Percentiles rank a stretch among this genome's conserved stretches.
These are phyloP conservation scores for Virgularia gustaviana DNA, from an alignment of 92 coral and sea anemone species.

Conservation along the genomic window DNA sequence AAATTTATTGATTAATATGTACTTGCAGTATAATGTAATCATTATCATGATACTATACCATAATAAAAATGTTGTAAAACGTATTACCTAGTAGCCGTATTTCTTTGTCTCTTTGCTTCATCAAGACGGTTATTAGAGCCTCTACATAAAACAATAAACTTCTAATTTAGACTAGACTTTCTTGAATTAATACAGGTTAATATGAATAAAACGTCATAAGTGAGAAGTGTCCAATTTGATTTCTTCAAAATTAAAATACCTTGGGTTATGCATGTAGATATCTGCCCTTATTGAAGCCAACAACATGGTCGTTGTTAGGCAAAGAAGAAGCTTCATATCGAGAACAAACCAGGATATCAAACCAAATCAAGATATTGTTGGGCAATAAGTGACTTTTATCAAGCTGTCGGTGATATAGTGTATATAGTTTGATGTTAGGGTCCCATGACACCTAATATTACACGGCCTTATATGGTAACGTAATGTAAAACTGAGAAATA, in stretches of 20 bases:
- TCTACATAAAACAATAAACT: constrained; percentile 29
- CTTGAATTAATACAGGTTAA: too few species aligned
- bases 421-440: too few species aligned
- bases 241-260: constrained; percentile 56
- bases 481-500: too few species aligned
- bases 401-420: too few species aligned
- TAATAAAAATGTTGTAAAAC: background rate
- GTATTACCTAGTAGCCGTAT: constrained; percentile 84
- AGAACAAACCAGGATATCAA: too few species aligned
- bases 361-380: too few species aligned
- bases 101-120: constrained; percentile 84
- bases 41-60: background rate
- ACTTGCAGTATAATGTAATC: background rate
- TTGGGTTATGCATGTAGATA: constrained; percentile 87
- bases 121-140: constrained; percentile 89
- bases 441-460: too few species aligned
- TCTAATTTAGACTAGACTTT: background rate
- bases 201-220: too few species aligned
- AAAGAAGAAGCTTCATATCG: constrained; percentile 46
- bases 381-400: too few species aligned
- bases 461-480: too few species aligned
- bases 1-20: background rate
- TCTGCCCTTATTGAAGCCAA: constrained; percentile 57
- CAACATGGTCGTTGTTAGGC: constrained; percentile 35
- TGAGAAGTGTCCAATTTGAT: too few species aligned